Conservation (phyloP, 2,113 vertebrate genomes). For the Phyllopteryx taeniolatus region DNA sequence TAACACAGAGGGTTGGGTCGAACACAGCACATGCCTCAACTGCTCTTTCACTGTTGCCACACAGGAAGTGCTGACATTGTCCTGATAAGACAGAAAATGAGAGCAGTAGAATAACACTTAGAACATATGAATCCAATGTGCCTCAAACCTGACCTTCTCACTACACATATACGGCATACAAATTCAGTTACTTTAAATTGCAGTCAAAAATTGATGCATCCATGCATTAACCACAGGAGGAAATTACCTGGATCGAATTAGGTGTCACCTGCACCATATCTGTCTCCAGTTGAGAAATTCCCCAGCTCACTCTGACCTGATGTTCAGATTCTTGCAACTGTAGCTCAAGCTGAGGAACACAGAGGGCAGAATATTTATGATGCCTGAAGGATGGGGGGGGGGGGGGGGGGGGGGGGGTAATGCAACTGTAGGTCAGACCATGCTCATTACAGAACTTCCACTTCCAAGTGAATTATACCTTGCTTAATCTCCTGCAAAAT, state of each 20-base stretch:
- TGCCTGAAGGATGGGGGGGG: not conserved
- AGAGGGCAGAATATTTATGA: not conserved
- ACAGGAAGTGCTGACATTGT: constrained; percentile 37
- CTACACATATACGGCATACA: not conserved
- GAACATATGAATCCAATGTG: not conserved
- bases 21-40: constrained; percentile 76
- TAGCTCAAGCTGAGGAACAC: constrained; percentile 80
- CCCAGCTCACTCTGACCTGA: constrained; percentile 82
- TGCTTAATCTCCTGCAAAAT: no score
- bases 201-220: not conserved
- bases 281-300: constrained; percentile 53
- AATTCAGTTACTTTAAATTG: not conserved
- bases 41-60: constrained; percentile 66
- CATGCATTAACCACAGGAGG: not conserved
- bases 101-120: not conserved
- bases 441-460: not conserved
- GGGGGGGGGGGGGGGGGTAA: not conserved
- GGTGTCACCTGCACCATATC: constrained; percentile 63
- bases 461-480: no score
- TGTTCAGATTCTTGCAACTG: constrained; percentile 78
- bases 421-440: not conserved
- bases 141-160: not conserved
- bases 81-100: constrained; percentile 43
- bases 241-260: constrained; percentile 58
- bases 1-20: constrained; percentile 76